Base-by-base conservation (phyloP, 2,888 invertebrate species). In the Adelognathus sp. region DNA sequence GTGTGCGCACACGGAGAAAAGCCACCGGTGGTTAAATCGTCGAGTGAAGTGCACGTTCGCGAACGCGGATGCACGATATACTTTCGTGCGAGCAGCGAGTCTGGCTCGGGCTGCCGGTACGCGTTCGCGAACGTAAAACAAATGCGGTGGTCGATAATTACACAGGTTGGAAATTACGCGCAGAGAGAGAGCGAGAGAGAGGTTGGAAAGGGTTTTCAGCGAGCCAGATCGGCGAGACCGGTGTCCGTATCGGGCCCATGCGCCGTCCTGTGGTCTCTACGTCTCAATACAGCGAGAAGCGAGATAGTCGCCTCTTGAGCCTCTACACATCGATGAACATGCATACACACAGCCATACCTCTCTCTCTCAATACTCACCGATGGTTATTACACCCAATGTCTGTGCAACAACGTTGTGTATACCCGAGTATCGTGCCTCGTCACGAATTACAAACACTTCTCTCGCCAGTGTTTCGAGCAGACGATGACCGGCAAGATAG, bases 201-300 rank as follows among this genome's bases (percentile, higher is more conserved):
- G 18, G 60, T 6, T 1, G 21, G 39, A n/a, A 27, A 14, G 21
- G 5, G 39, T 7, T 29, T 7, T 64, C 18, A 74, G 54, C 44
- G 52, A 76, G 67, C 3, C 27, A 52, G 67, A 79, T 79, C 54
- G 75, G n/a, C 46, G 60, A 27, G 60, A 46, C 50, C 67, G 67
- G 63, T 69, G 64, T 61, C 66, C 46, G 66, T 66, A 50, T 70
- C 31, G 46, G 50, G 7, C 46, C 58, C 9, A 24, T 21, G 56
- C 29, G 46, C 72, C 86, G 84, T 88, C 89, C 88, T 88, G 89
- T 86, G 88, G 87, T 88, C 87, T 71, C 66, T 79, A 90, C 89
- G 89, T 89, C 90, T 90, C 90, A 90, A 90, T 79, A 81, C n/a
- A n/a, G n/a, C 76, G 54, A 75, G 75, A 7, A 39, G 77, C 39